Evolutionary conservation across 2,113 vertebrate genomes (phyloP), one percentile per base, ranked within the genome.

Genomic region (Dinomys branickii): DNA sequence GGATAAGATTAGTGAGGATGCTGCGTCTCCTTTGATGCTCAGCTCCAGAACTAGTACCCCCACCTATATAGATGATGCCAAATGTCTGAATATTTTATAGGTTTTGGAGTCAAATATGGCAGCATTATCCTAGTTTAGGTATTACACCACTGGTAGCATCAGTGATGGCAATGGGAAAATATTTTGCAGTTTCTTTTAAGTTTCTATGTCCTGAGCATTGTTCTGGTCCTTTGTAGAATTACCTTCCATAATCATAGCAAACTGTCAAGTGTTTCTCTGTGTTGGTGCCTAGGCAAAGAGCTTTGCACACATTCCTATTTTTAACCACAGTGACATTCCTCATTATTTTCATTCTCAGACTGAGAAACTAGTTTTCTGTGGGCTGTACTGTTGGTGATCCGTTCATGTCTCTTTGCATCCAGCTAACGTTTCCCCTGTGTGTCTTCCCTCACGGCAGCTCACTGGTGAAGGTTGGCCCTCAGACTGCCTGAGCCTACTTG

Each of bases 291-390:
- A 5, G 50, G 38, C 56, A 78, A 41, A 54, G 65, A 33, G 47
- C 38, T 38, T 17, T 41, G 41, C 28, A n/a, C 30, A n/a, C 11
- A 11, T 47, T 63, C 14, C 9, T 16, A 2, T 35, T 75, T 77
- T 73, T 38, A 52, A 93, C 0, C 3, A 61, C 1, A 14, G 30
- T 20, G 10, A 30, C 61, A 10, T 38, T 87, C 5, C 0, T 22
- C 41, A 30, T 75, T 85, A 77, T 88, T 88, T 94, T 80, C 19
- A 54, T 63, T 92, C 38, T 86, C 35, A 85, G 71, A 54, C 75
- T 58, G 85, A 85, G 38, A 77, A 63, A 28, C 5, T 80, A 41
- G 3, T 63, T 92, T 50, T 91, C 13, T 71, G 14, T 87, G 8
- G 5, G 28, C 75, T 47, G 54, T 82, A 20, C 8, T 47, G 17